Evolutionary conservation across 2,113 vertebrate species (phyloP).

Genomic region (Manacus vitellinus): DNA sequence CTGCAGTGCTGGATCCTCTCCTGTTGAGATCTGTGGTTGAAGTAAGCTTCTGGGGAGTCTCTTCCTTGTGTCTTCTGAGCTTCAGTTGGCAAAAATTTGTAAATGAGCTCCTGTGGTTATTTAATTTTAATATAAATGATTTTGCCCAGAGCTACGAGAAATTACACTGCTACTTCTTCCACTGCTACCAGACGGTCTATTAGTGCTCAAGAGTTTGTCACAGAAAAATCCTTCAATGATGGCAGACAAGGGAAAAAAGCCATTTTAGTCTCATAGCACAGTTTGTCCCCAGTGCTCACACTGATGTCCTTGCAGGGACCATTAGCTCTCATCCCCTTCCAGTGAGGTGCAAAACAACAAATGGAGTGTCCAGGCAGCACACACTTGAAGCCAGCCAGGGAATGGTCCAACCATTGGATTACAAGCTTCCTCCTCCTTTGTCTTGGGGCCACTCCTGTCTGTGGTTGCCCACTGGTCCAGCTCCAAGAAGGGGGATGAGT

Average conservation of each 20-base stretch:
- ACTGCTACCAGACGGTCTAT: not conserved
- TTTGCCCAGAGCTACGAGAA: not conserved
- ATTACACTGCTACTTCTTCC: not conserved
- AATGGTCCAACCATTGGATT: not conserved
- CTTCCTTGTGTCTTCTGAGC: not conserved
- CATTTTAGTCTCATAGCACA: rapidly evolving
- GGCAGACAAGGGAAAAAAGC: not conserved
- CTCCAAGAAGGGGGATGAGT: not conserved
- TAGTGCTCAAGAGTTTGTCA: not conserved
- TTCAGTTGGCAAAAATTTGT: not conserved
- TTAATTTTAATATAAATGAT: not conserved
- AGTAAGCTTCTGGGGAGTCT: not conserved
- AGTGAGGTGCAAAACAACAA: not conserved
- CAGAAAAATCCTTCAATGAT: not conserved
- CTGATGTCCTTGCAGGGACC: not conserved
- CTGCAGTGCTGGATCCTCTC: not conserved
- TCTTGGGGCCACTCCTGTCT: not conserved
- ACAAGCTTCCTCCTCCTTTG: not conserved
- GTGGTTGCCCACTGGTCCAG: not conserved
- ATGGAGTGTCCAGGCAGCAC: not conserved
- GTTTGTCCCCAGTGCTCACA: not conserved
- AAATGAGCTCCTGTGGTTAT: not conserved
- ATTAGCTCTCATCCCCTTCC: not conserved
- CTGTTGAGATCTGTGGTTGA: not conserved
- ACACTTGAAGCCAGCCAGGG: not conserved